Evolutionary conservation across 2,113 vertebrate genomes (phyloP), one percentile per base, ranked within the genome.

Genomic region (Harpagus bidentatus): DNA sequence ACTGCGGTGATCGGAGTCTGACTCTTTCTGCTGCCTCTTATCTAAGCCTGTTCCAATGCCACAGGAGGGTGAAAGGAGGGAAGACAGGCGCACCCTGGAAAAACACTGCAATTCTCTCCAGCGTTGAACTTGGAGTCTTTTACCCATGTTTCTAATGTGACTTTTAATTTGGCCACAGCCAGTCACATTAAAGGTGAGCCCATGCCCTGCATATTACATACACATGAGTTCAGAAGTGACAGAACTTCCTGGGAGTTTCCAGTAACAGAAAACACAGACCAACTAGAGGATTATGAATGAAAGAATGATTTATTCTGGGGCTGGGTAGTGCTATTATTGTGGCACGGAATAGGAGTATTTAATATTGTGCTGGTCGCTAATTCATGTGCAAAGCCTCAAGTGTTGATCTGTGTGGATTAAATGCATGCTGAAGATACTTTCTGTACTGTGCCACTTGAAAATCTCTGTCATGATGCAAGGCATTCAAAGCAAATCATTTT

Each of bases 401-500:
- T 4, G 2, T 63, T 72, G 53, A 74, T 95, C 87, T 59, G 70
- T 65, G 82, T 63, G 85, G 63, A 94, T 88, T 95, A 92, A 96
- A 82, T 71, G 56, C 34, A 73, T 47, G 50, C 87, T 90, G 91
- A 89, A 88, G 95, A 86, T 59, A 48, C 63, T 89, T 91, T 86
- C 80, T 73, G 56, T 72, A 29, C 84, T 45, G 32, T 50, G 56
- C 77, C 76, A 89, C 92, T 96, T 96, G 76, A 79, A 38, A 91
- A 86, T 91, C 65, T 95, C 72, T 82, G 72, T 94, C 53, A 7
- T 59, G 61, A 92, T 62, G 71, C 79, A 92, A 65, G 36, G n/a
- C 38, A 17, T 95, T 96, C 94, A 93, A 89, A 94, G 85, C 62
- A 88, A 95, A 97, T 91, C 4, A 93, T 97, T 96, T 94, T 88